Evolutionary conservation across 2,888 invertebrate genomes (phyloP).

Genomic region (Podabrus alpinus): DNA sequence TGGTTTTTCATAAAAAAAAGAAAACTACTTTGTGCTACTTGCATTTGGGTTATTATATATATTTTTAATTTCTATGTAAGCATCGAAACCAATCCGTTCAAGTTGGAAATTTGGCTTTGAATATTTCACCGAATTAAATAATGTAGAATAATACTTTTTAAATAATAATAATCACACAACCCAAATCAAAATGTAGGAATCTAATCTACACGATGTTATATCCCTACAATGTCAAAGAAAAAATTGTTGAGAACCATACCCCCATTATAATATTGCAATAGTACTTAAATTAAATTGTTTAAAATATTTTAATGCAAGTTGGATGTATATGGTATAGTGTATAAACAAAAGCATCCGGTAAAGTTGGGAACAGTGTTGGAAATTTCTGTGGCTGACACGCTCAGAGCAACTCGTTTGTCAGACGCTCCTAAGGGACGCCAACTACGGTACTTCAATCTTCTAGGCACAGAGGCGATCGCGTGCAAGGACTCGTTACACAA

Average conservation of each 20-base stretch:
- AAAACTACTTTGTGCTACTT: too few species aligned
- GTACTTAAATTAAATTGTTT: neutral
- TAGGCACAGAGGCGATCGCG: constrained; percentile 26
- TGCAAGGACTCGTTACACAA: constrained; percentile 23
- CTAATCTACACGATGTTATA: too few species aligned
- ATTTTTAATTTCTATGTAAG: too few species aligned
- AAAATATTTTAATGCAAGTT: neutral
- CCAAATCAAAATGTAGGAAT: neutral
- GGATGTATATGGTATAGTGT: neutral
- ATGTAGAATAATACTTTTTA: neutral
- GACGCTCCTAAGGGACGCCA: constrained; percentile 19
- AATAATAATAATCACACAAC: neutral
- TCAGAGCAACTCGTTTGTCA: constrained; percentile 26
- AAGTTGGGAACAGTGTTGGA: constrained; percentile 9
- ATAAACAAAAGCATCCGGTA: neutral
- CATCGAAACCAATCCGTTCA: neutral
- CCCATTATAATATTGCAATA: too few species aligned
- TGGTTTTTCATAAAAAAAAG: too few species aligned
- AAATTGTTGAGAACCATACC: too few species aligned
- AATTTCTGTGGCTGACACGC: constrained; percentile 25
- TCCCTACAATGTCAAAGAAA: too few species aligned
- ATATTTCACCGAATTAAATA: neutral
- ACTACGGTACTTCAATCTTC: constrained; percentile 20
- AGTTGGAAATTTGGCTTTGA: neutral
- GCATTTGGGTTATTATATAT: neutral